These are phyloP conservation scores for Xiphophorus maculatus DNA, from an alignment of 2,113 vertebrate genomes.

Conservation along the genomic window DNA sequence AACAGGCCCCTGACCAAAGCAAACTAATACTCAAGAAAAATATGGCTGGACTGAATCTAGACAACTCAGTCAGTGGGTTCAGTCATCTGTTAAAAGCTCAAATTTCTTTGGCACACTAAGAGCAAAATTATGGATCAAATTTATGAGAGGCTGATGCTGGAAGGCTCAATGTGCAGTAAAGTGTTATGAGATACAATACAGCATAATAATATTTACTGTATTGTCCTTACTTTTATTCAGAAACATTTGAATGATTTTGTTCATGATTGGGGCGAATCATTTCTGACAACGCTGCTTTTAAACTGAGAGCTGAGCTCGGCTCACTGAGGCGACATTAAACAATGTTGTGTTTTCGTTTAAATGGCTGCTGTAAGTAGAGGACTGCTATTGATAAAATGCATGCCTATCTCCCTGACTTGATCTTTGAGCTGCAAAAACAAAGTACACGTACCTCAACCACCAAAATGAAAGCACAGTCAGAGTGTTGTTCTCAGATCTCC, in stretches of 20 bases:
- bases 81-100: conserved; percentile 46
- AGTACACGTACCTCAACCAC: not conserved
- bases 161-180: conserved; percentile 3
- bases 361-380: not conserved
- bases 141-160: conserved; percentile 18
- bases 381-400: not conserved
- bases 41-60: conserved; percentile 63
- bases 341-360: not conserved
- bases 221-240: not conserved
- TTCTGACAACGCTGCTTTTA: not conserved
- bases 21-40: conserved; percentile 62
- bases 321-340: not conserved
- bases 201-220: not conserved
- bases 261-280: not conserved
- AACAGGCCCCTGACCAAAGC: conserved; percentile 57
- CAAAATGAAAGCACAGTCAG: not conserved
- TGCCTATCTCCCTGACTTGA: not conserved
- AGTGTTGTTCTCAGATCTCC: not conserved
- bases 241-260: not conserved
- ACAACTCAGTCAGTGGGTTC: conserved; percentile 42
- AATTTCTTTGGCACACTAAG: conserved; percentile 27
- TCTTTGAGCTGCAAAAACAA: not conserved
- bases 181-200: not conserved
- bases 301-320: not conserved
- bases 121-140: conserved; percentile 32